Evolutionary conservation across 2,888 invertebrate genomes (phyloP), one percentile per base, ranked within the genome.

Genomic region (Drosophila pseudotalamancana): DNA sequence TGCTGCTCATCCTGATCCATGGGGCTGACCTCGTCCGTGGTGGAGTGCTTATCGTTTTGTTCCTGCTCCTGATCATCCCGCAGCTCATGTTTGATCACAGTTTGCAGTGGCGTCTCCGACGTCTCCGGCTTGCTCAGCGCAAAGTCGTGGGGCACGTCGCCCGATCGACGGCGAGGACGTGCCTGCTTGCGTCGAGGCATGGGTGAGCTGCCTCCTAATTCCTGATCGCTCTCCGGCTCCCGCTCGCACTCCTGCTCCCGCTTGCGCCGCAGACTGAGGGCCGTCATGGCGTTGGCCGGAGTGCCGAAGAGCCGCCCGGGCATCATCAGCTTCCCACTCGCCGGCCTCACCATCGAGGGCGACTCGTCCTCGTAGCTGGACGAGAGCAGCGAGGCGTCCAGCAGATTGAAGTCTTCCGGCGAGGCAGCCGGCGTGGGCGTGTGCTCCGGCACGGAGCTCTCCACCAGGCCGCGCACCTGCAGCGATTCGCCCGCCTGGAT

Each of bases 401-500:
- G 78, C 64, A 89, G 71, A 43, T 87, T 87, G 39, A 91, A 91
- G 29, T 91, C 91, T 60, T 92, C 89, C 0, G 91, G 90, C 6
- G 91, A 90, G 14, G 91, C 91, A 1, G 91, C 91, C 4, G 92
- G 91, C 4, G 92, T 91, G 0, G 91, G 91, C 3, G 91, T 91
- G 72, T 92, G 87, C 61, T 90, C 91, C 23, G 92, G 90, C 57
- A 90, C 89, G 40, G 93, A 93, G 80, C 94, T 94, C 75, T 94
- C 94, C 8, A 95, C 95, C 68, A 97, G 91, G 4, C 96, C 96
- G 18, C 96, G 94, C 69, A 97, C 95, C 90, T 97, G 97, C 65
- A 97, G 92, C 50, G 96, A 96, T 89, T 97, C 97, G 0, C 97
- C 97, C 2, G 97, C 97, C 84, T 96, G 95, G 87, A 97, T 96